Evolutionary conservation across 2,113 vertebrate species (phyloP).

Genomic region (Bujurquina vittata): DNA sequence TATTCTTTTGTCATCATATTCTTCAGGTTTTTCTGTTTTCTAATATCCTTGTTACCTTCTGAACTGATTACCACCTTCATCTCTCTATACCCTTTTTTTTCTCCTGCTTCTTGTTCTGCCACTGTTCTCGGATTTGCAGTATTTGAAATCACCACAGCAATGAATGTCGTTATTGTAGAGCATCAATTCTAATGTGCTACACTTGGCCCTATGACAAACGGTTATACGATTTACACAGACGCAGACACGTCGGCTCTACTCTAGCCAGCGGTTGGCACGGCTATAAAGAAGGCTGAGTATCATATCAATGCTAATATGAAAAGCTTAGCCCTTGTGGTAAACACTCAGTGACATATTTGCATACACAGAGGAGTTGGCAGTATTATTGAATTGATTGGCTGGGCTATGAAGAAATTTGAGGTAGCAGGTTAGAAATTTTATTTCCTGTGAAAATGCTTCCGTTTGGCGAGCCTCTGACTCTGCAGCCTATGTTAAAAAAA

Average conservation of each 20-base stretch:
- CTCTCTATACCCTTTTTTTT: neutral
- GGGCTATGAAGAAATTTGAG: constrained; percentile 30
- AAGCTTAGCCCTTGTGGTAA: constrained; percentile 28
- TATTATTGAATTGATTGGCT: constrained; percentile 3
- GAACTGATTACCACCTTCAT: neutral
- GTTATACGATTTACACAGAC: constrained; percentile 46
- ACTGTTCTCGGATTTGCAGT: constrained; percentile 10
- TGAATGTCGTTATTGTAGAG: constrained; percentile 38
- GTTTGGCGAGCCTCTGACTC: neutral
- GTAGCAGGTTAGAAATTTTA: constrained; percentile 1
- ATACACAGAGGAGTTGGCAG: constrained; percentile 34
- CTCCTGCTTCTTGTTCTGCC: neutral
- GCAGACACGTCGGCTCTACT: neutral
- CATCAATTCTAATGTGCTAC: constrained; percentile 33
- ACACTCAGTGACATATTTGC: constrained; percentile 49
- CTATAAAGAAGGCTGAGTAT: constrained; percentile 41
- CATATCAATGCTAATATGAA: constrained; percentile 41
- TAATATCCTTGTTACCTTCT: neutral
- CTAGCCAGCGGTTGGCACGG: constrained; percentile 40
- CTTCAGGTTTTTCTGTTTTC: neutral
- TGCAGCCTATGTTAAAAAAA: neutral
- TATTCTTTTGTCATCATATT: neutral
- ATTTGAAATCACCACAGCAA: neutral
- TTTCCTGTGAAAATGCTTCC: constrained; percentile 1
- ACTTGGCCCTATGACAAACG: constrained; percentile 29